Evolutionary conservation across 2,797 vertebrate species (phyloP).

Genomic region (Dermochelys coriacea): DNA sequence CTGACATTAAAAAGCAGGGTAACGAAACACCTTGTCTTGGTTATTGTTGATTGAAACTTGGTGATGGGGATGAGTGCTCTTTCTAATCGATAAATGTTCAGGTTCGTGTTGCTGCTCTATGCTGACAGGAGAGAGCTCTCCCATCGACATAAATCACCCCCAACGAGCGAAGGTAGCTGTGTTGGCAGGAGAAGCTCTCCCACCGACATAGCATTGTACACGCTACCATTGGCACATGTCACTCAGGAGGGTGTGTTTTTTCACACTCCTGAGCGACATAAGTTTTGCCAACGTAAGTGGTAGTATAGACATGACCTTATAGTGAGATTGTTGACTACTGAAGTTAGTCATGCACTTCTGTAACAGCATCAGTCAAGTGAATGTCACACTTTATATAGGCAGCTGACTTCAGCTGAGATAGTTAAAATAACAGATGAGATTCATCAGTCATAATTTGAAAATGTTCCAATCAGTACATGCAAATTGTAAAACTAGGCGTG

Average conservation of each 20-base stretch:
- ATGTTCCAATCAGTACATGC: neutral
- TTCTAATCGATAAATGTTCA: neutral
- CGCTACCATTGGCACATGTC: no score
- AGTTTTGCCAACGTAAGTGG: no score
- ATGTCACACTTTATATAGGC: neutral
- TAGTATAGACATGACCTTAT: no score
- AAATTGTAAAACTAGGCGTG: neutral
- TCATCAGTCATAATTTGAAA: neutral
- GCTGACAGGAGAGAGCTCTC: no score
- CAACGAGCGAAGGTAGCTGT: no score
- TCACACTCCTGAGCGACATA: no score
- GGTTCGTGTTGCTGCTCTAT: no score
- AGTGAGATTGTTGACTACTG: neutral
- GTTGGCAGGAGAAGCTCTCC: no score
- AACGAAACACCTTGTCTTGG: neutral
- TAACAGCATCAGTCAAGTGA: neutral
- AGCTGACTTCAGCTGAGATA: neutral
- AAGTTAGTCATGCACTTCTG: neutral
- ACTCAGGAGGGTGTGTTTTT: no score
- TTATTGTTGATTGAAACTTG: neutral
- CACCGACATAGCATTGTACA: no score
- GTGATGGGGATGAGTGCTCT: neutral
- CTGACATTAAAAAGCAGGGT: neutral
- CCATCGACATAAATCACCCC: no score
- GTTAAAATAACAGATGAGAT: neutral